Evolutionary conservation across 2,888 invertebrate genomes (phyloP).

Genomic region (Dasysyrphus tricinctus): DNA sequence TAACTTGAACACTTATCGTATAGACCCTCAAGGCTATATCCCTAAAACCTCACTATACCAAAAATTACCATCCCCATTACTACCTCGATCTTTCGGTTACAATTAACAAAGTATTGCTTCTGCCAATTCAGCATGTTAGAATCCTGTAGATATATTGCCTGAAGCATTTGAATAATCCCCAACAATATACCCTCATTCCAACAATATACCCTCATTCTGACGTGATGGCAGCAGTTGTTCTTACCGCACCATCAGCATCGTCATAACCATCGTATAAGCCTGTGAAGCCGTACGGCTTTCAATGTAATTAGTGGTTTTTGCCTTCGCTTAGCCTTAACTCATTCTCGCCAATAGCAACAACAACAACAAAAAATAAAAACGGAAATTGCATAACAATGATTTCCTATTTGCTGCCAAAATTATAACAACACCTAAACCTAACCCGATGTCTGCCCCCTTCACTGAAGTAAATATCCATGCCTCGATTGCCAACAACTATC

Average conservation of each 20-base stretch:
- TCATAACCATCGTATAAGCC: slow-evolving; percentile 20
- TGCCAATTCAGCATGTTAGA: slow-evolving; percentile 54
- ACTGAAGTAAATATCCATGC: not conserved
- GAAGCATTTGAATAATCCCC: slow-evolving; percentile 47
- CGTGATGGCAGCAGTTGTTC: slow-evolving; percentile 24
- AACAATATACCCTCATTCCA: slow-evolving; percentile 5
- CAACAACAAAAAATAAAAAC: slow-evolving; percentile 25
- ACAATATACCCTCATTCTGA: slow-evolving; percentile 2
- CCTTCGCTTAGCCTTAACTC: slow-evolving; percentile 9
- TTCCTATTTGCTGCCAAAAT: slow-evolving; percentile 42
- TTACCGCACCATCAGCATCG: slow-evolving; percentile 7
- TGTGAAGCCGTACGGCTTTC: slow-evolving; percentile 32
- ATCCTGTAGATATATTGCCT: slow-evolving; percentile 27
- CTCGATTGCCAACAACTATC: slow-evolving; percentile 11
- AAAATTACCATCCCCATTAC: not conserved
- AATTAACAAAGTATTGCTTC: slow-evolving; percentile 33
- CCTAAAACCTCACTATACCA: not conserved
- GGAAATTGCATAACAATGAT: slow-evolving; percentile 46
- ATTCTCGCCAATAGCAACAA: not conserved
- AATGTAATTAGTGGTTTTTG: slow-evolving; percentile 58
- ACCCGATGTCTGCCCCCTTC: not conserved
- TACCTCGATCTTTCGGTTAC: slow-evolving; percentile 6
- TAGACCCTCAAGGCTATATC: not conserved
- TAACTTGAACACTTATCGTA: not conserved
- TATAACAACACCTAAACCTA: slow-evolving; percentile 27